Evolutionary conservation across 2,797 vertebrate species (phyloP), one percentile per base, ranked within the genome.

Genomic region (Mastacembelus armatus): DNA sequence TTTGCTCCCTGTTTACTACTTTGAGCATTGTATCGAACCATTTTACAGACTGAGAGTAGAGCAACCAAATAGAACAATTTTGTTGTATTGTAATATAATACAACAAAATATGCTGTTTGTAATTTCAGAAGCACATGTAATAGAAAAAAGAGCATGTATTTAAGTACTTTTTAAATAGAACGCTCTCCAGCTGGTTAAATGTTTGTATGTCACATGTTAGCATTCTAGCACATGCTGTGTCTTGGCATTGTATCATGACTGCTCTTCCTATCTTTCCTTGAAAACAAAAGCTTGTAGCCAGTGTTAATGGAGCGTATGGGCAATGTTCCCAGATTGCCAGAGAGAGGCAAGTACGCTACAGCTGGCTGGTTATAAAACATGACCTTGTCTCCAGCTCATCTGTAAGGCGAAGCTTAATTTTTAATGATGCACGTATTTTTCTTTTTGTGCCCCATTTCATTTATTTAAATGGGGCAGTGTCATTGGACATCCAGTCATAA

Each of bases 361-460:
- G 76, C 48, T 26, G 29, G 29, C 55, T 66, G 76, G 5, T 77
- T 78, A 71, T 78, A 75, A 85, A 87, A 85, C 74, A 75, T 30
- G 71, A 88, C 86, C 83, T 83, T 82, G 74, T 78, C 80, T 85
- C 71, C 43, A 42, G 4, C 62, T 83, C 61, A 60, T 83, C 71
- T 71, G 73, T 50, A 52, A 57, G 63, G 60, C 69, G 36, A 56
- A 58, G 72, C 52, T 85, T 67, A 83, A 86, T 88, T 85, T 89
- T 86, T 86, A 66, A 90, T 87, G 74, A 89, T 68, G 57, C 80
- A 7, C 39, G 36, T 73, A 58, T 84, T 88, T 85, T 87, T 79
- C 65, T 77, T 45, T 30, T 66, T 45, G 29, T 64, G 80, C 43
- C 52, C 65, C 51, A 24, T 86, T 88, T 74, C 35, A 70, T 80